These are phyloP conservation scores for Lamprologus speciosus DNA, from an alignment of 2,113 vertebrate genomes.

Conservation along the genomic window DNA sequence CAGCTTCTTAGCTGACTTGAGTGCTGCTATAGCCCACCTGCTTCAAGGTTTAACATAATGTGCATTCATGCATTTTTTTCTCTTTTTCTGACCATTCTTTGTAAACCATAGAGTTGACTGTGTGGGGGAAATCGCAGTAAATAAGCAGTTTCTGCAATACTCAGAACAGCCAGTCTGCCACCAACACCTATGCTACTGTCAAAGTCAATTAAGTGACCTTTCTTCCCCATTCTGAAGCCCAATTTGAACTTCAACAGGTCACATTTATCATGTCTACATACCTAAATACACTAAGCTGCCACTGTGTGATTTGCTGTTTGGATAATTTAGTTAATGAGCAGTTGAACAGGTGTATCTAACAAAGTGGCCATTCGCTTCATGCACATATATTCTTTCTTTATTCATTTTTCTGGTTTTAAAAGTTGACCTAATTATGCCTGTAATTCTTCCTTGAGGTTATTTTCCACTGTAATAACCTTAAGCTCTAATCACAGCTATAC, in stretches of 20 bases:
- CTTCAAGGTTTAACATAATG: neutral
- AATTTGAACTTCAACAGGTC: neutral
- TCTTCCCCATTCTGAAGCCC: neutral
- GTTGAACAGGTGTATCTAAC: neutral
- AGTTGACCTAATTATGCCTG: neutral
- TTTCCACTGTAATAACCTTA: accelerated
- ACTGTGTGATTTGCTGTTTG: neutral
- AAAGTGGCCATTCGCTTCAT: neutral
- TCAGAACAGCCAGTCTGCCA: neutral
- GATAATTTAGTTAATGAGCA: neutral
- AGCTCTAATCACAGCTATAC: neutral
- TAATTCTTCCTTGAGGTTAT: neutral
- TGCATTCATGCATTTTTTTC: neutral
- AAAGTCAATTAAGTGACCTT: neutral
- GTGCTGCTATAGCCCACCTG: neutral
- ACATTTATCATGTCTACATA: neutral
- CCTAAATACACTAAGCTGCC: accelerated
- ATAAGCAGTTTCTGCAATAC: neutral
- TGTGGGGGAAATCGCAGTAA: accelerated
- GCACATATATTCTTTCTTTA: accelerated
- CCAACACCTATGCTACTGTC: neutral
- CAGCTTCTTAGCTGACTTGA: neutral
- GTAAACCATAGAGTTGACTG: neutral
- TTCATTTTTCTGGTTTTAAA: neutral
- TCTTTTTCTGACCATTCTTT: neutral